These are phyloP conservation scores for Gadus chalcogrammus DNA, from an alignment of 2,113 vertebrate genomes.

Conservation along the genomic window DNA sequence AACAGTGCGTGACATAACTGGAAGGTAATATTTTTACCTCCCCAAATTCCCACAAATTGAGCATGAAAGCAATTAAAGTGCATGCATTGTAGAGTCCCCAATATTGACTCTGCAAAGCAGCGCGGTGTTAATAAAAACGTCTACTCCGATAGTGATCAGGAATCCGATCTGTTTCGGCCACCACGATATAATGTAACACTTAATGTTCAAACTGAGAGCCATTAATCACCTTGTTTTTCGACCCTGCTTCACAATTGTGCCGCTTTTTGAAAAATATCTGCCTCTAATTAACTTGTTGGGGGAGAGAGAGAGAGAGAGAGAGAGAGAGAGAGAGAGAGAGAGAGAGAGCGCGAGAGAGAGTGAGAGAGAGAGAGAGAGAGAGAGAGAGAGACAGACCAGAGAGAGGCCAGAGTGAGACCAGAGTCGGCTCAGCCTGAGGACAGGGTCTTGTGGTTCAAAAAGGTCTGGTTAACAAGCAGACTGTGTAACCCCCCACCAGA, in stretches of 20 bases:
- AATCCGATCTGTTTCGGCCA: conserved; percentile 60
- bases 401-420: conserved; percentile 10
- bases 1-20: not conserved
- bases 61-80: conserved; percentile 68
- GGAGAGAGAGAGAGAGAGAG: too few relatives aligned
- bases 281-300: conserved; percentile 67
- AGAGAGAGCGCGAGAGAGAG: too few relatives aligned
- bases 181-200: conserved; percentile 64
- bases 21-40: conserved; percentile 46
- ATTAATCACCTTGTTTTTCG: conserved; percentile 71
- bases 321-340: too few relatives aligned
- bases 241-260: conserved; percentile 41
- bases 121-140: conserved; percentile 70
- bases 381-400: too few relatives aligned
- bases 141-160: conserved; percentile 58
- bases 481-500: not conserved
- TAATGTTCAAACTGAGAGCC: conserved; percentile 66
- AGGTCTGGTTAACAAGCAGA: conserved; percentile 49
- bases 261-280: conserved; percentile 59
- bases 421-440: conserved; percentile 40
- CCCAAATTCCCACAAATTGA: conserved; percentile 57
- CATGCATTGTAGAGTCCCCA: conserved; percentile 56
- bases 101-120: conserved; percentile 63
- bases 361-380: too few relatives aligned
- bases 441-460: conserved; percentile 57